Evolutionary conservation across 2,888 invertebrate genomes (phyloP), one percentile per base, ranked within the genome.

Genomic region (Dysmachus trigonus): DNA sequence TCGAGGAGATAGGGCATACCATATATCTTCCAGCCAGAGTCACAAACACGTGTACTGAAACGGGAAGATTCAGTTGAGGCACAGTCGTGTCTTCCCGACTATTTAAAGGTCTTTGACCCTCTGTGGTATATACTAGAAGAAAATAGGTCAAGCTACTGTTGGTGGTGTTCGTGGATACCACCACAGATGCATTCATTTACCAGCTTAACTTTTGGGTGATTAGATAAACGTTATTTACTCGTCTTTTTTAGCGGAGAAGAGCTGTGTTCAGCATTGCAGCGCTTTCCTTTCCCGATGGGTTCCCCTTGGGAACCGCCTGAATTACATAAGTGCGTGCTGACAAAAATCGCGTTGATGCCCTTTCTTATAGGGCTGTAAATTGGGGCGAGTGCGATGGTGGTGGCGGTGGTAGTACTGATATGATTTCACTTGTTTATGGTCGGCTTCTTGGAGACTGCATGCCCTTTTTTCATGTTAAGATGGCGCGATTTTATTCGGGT

Each of bases 61-160:
- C 38, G 35, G 83, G 41, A 83, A 83, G 83, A 83, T 83, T 27
- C 47, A 83, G 83, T 82, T 62, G 71, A 35, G 82, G 53, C 82
- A 82, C 18, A 35, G 15, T 51, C 38, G 31, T n/a, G n/a, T 51
- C 31, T 83, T 83, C 83, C 72, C 72, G 72, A 35, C 83, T 72
- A 83, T 83, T 27, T n/a, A 41, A 15, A 72, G 83, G 83, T 83
- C 83, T 83, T 72, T 83, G 83, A 83, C 71, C 83, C 72, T 18
- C 1, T 27, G 27, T 22, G 31, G 71, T 83, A 83, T 51, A 41
- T 83, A 38, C 18, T 18, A 38, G 15, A 15, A 38, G 83, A 72
- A 83, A 83, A 83, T 83, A 83, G 83, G 83, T 83, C 83, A 83
- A 72, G 41, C 27, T 33, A 22, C 15, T 35, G 83, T 1, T 13